Evolutionary conservation across 2,797 vertebrate species (phyloP).

Genomic region (Anomalospiza imberbis): DNA sequence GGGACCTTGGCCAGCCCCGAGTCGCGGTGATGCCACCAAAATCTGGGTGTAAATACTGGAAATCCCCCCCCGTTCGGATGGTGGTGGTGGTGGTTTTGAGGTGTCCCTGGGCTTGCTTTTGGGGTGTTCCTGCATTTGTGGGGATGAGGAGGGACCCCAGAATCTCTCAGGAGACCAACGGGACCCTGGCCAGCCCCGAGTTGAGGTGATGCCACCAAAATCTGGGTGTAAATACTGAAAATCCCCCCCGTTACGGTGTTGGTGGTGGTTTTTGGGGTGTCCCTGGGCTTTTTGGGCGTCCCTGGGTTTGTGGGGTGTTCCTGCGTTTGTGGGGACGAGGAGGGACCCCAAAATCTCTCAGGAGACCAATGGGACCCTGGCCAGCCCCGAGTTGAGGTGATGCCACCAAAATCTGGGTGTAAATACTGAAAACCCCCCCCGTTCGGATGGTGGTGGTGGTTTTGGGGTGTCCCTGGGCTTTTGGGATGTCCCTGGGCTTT

Average conservation of each 20-base stretch:
- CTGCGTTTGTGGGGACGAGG: not conserved
- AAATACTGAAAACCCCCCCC: no score
- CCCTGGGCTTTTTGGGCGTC: not conserved
- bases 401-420: no score
- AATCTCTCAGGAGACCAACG: not conserved
- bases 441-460: no score
- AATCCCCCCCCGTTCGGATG: fast-evolving
- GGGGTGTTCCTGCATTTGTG: not conserved
- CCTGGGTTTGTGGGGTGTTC: not conserved
- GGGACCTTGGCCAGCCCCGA: not conserved
- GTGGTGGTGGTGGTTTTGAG: not conserved
- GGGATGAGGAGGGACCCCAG: no score
- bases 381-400: no score
- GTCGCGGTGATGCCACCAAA: not conserved
- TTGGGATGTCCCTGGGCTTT: no score
- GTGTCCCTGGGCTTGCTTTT: not conserved
- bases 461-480: no score
- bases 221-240: not conserved
- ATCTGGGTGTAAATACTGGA: fast-evolving
- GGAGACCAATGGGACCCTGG: no score
- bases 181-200: not conserved
- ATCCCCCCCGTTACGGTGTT: no score
- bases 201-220: not conserved
- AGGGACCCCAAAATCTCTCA: not conserved
- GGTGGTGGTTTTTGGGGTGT: not conserved